Conservation (phyloP, 1,140 invertebrate genomes). For the Nephotettix cincticeps region DNA sequence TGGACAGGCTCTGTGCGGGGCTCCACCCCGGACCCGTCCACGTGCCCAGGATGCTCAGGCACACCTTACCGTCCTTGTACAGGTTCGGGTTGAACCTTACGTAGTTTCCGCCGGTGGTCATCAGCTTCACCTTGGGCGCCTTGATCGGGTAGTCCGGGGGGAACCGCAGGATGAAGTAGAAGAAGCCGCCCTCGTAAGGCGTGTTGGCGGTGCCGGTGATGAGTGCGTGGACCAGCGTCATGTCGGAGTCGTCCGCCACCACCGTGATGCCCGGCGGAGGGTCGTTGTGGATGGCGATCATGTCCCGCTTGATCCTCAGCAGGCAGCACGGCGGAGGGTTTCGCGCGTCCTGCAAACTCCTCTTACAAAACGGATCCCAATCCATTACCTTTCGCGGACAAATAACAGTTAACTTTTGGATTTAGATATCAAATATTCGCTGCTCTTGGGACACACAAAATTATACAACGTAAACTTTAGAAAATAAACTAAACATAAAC, state of each 20-base stretch:
- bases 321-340: too few species aligned
- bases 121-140: conserved; percentile 58
- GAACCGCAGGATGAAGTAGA: conserved; percentile 58
- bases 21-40: conserved; percentile 61
- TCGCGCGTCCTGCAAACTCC: too few species aligned
- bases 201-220: conserved; percentile 64
- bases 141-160: conserved; percentile 57
- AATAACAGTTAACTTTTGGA: too few species aligned
- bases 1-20: conserved; percentile 57
- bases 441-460: too few species aligned
- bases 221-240: conserved; percentile 58
- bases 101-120: conserved; percentile 60
- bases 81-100: conserved; percentile 65
- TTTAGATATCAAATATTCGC: too few species aligned
- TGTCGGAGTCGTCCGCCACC: conserved; percentile 55
- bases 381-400: too few species aligned
- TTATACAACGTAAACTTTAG: too few species aligned
- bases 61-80: conserved; percentile 63
- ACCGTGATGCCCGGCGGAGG: conserved; percentile 59
- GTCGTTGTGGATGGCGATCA: conserved; percentile 56
- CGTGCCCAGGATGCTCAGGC: conserved; percentile 62
- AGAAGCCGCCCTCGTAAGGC: conserved; percentile 66
- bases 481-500: too few species aligned
- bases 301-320: conserved; percentile 47
- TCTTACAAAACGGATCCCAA: too few species aligned